phyloP scores from a whole-genome alignment of 2,797 vertebrate genomes.

The Gymnodraco acuticeps region DNA sequence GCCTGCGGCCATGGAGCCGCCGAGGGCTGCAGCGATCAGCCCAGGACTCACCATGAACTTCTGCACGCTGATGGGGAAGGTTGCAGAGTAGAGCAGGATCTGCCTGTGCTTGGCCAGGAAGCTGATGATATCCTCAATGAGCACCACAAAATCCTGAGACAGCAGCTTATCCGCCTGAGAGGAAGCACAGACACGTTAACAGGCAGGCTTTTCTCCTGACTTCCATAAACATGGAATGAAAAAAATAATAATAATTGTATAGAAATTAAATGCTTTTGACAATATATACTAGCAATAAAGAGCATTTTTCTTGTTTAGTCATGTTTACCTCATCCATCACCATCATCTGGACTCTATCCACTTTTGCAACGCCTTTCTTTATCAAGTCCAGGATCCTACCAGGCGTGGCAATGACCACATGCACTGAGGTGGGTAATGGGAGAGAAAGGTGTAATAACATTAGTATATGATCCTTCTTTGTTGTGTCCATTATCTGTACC shows the following conservation, averaged over 20 bases:
- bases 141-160: conserved; percentile 84
- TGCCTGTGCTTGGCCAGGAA: conserved; percentile 82
- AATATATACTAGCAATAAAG: no score
- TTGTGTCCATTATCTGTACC: no score
- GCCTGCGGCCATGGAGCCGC: no score
- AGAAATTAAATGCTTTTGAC: no score
- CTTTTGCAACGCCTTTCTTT: conserved; percentile 84
- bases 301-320: no score
- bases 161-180: conserved; percentile 84
- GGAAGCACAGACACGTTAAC: no score
- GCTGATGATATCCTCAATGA: conserved; percentile 85
- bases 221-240: background rate
- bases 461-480: no score
- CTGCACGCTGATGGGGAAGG: conserved; percentile 84
- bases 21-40: no score
- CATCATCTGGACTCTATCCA: conserved; percentile 79
- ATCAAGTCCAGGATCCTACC: conserved; percentile 85
- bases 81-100: conserved; percentile 85
- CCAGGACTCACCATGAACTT: conserved; percentile 82
- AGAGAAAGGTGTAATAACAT: background rate
- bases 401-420: conserved; percentile 85
- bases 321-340: conserved; percentile 84
- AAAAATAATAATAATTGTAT: background rate
- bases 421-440: conserved; percentile 64
- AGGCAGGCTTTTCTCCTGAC: no score